A percentile compares a stretch with the other conserved stretches of the same genome.
phyloP scores from a whole-genome alignment of 2,113 vertebrate species.

The Muscicapa adusta region DNA sequence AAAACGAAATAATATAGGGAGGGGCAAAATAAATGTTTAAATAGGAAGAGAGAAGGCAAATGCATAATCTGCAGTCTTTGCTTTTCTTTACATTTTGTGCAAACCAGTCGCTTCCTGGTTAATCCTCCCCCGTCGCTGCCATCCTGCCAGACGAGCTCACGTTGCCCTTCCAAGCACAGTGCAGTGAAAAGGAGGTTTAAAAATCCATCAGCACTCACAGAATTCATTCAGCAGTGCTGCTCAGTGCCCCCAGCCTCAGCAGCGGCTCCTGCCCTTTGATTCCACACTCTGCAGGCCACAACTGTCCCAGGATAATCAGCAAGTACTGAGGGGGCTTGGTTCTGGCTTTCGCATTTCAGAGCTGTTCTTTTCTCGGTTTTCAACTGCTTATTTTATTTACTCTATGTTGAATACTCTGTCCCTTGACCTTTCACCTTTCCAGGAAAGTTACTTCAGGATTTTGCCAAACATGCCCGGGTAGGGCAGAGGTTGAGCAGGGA shows the following conservation, averaged over 20 bases:
- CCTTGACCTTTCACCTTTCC: neutral
- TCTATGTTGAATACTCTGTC: neutral
- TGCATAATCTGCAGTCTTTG: neutral
- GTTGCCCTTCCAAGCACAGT: neutral
- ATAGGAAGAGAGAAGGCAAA: neutral
- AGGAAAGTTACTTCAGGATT: neutral
- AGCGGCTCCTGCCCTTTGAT: neutral
- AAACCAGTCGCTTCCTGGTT: neutral
- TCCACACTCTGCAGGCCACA: neutral
- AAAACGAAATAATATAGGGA: neutral
- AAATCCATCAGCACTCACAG: neutral
- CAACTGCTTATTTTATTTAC: neutral
- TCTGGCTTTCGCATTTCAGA: neutral
- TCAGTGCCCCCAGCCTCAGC: neutral
- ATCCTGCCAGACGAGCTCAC: neutral
- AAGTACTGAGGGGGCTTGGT: neutral
- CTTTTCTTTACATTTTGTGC: neutral
- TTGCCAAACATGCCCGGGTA: neutral
- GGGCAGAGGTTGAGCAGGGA: neutral
- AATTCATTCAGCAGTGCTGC: neutral
- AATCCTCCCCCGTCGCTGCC: neutral
- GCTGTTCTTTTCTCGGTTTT: neutral
- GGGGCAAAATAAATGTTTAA: neutral
- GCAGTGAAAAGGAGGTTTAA: neutral
- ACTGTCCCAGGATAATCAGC: neutral